Percentiles rank a stretch among this genome's conserved stretches.
phyloP scores from a whole-genome alignment of 2,113 vertebrate species.

The Strix uralensis region DNA sequence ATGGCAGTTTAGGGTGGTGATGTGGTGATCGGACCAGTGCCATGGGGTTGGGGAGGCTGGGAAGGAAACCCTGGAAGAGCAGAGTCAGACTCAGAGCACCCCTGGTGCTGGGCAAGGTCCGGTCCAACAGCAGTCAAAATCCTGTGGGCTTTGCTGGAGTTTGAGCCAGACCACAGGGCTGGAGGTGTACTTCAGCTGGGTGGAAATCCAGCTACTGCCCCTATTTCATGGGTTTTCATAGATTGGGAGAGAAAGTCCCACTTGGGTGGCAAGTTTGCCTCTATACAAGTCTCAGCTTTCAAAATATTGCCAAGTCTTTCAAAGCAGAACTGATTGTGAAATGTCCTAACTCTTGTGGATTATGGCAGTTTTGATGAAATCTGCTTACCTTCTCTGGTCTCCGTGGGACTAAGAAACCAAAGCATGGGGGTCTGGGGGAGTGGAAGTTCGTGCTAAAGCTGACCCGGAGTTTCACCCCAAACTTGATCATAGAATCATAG shows the following conservation, averaged over 20 bases:
- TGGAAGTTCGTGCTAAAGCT: neutral
- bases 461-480: neutral
- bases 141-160: neutral
- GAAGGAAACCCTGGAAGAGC: neutral
- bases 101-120: neutral
- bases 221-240: neutral
- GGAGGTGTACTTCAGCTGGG: neutral
- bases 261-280: neutral
- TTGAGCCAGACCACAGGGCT: neutral
- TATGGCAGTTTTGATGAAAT: neutral
- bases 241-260: neutral
- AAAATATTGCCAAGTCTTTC: neutral
- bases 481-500: neutral
- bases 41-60: rapidly evolving
- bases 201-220: neutral
- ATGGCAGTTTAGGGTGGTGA: rapidly evolving
- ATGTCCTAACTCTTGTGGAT: neutral
- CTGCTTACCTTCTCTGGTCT: neutral
- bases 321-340: neutral
- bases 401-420: neutral
- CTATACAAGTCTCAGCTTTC: neutral
- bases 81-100: rapidly evolving
- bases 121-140: rapidly evolving
- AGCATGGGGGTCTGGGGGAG: neutral
- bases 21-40: rapidly evolving